Evolutionary conservation across 2,888 invertebrate genomes (phyloP).

Genomic region (Rhimphoctona megacephalus): DNA sequence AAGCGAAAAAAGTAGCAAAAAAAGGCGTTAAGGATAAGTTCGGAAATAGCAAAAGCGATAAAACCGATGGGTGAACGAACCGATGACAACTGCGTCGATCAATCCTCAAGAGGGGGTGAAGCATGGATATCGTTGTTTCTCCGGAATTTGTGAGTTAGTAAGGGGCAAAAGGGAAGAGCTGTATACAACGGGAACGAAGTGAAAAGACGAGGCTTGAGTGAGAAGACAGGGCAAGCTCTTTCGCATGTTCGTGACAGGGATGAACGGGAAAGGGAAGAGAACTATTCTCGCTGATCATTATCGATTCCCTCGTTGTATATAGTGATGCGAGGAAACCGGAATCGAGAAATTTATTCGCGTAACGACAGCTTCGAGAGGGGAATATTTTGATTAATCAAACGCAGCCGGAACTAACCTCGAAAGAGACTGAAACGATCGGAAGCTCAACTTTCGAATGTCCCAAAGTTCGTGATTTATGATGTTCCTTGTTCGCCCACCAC

Average conservation of each 20-base stretch:
- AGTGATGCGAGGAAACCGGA: slow-evolving; percentile 38
- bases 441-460: slow-evolving; percentile 46
- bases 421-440: slow-evolving; percentile 34
- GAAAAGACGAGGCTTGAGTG: slow-evolving; percentile 21
- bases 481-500: slow-evolving; percentile 16
- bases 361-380: slow-evolving; percentile 52
- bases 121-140: slow-evolving; percentile 44
- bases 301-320: slow-evolving; percentile 45
- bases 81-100: slow-evolving; percentile 60
- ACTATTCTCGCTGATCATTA: slow-evolving; percentile 63
- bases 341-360: slow-evolving; percentile 62
- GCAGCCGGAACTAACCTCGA: slow-evolving; percentile 29
- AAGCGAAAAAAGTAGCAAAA: slow-evolving; percentile 22
- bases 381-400: slow-evolving; percentile 68
- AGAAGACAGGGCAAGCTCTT: slow-evolving; percentile 43
- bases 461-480: slow-evolving; percentile 63
- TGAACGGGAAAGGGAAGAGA: slow-evolving; percentile 36
- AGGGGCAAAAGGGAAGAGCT: slow-evolving; percentile 34
- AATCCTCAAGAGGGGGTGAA: slow-evolving; percentile 53
- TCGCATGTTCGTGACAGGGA: slow-evolving; percentile 55
- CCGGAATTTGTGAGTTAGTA: slow-evolving; percentile 37
- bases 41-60: slow-evolving; percentile 42
- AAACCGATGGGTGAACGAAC: slow-evolving; percentile 44
- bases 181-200: slow-evolving; percentile 4
- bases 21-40: slow-evolving; percentile 41